phyloP scores from a whole-genome alignment of 2,888 invertebrate genomes.

The Caenorhabditis virilis region DNA sequence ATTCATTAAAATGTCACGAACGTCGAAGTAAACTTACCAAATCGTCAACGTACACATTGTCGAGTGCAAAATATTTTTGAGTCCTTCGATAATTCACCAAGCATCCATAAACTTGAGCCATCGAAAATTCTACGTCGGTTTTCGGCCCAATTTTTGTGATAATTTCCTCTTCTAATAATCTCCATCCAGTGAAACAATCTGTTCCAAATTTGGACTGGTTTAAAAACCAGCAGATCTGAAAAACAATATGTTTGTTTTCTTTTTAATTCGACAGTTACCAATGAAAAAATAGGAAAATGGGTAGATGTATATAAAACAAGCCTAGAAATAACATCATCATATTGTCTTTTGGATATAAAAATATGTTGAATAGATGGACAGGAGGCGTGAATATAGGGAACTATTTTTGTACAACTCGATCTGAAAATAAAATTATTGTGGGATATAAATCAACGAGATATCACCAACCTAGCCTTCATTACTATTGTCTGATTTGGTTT shows the following conservation, averaged over 20 bases:
- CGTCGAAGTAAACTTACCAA: constrained; percentile 18
- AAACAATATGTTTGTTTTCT: not conserved
- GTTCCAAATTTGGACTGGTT: constrained; percentile 2
- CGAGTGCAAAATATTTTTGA: constrained; percentile 28
- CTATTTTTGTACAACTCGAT: constrained; percentile 31
- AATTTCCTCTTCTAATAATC: constrained; percentile 31
- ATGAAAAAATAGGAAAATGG: constrained; percentile 20
- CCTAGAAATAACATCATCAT: constrained; percentile 23
- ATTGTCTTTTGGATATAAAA: constrained; percentile 30
- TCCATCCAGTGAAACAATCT: constrained; percentile 27
- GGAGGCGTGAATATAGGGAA: constrained; percentile 33
- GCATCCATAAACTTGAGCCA: constrained; percentile 35
- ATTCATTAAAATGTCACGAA: no score
- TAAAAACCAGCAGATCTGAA: constrained; percentile 20
- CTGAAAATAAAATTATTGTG: constrained; percentile 4
- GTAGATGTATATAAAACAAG: constrained; percentile 17
- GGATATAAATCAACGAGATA: not conserved
- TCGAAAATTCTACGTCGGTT: constrained; percentile 34
- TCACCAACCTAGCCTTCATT: constrained; percentile 21
- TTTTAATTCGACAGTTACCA: constrained; percentile 3
- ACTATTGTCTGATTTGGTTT: constrained; percentile 35
- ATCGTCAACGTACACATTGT: constrained; percentile 35
- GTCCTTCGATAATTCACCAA: constrained; percentile 28
- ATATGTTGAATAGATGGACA: constrained; percentile 37
- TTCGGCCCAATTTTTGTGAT: constrained; percentile 23